These are phyloP conservation scores for Lucinisca nassula DNA, from an alignment of 2,888 invertebrate genomes.

Conservation along the genomic window DNA sequence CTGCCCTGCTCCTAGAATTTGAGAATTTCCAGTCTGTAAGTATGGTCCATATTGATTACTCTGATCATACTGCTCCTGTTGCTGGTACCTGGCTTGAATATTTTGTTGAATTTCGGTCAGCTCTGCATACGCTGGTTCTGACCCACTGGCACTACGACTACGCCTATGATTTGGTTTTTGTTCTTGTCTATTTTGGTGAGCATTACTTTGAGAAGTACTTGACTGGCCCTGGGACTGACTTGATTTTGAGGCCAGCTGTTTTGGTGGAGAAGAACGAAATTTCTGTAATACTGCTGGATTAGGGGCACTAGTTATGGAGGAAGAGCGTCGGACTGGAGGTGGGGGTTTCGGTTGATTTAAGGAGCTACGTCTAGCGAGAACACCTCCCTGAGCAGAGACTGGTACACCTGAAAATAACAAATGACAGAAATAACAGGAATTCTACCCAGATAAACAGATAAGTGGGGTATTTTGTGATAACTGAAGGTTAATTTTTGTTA, in stretches of 20 bases:
- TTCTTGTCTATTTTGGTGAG: conserved; percentile 43
- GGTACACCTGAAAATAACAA: conserved; percentile 83
- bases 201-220: conserved; percentile 30
- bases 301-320: conserved; percentile 81
- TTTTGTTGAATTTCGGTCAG: conserved; percentile 81
- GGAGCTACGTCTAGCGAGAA: conserved; percentile 77
- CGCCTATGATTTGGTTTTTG: conserved; percentile 61
- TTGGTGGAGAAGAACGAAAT: conserved; percentile 74
- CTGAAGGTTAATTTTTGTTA: too few relatives aligned
- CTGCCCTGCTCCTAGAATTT: conserved; percentile 1
- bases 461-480: too few relatives aligned
- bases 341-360: conserved; percentile 83
- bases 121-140: conserved; percentile 80
- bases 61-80: conserved; percentile 41
- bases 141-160: conserved; percentile 68
- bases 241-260: conserved; percentile 42
- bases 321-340: conserved; percentile 84
- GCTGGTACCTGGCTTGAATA: conserved; percentile 76
- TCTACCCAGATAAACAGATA: too few relatives aligned
- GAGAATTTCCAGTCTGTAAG: background rate
- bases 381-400: conserved; percentile 72
- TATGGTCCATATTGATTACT: conserved; percentile 9
- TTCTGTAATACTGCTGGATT: conserved; percentile 76
- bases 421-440: too few relatives aligned
- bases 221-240: conserved; percentile 32